phyloP scores from a whole-genome alignment of 2,888 invertebrate species.

The Drosophila algonquin region DNA sequence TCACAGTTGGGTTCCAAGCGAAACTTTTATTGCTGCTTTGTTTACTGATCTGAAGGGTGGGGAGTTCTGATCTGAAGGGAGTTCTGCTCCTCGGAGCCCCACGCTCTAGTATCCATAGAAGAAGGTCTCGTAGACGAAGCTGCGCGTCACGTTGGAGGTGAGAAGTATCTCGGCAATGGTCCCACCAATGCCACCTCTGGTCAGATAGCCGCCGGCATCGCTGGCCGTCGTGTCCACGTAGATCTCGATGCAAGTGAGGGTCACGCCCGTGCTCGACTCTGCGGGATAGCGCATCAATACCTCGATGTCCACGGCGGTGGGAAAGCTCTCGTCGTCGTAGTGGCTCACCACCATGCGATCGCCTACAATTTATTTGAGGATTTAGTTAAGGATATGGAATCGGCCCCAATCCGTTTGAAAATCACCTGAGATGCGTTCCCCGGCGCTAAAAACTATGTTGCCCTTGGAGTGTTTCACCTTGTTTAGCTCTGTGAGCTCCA shows the following conservation, averaged over 20 bases:
- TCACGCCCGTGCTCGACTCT: conserved; percentile 41
- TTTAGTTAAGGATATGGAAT: neutral
- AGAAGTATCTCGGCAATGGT: conserved; percentile 71
- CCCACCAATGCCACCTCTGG: conserved; percentile 73
- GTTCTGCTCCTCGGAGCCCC: conserved; percentile 31
- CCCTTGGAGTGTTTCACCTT: conserved; percentile 80
- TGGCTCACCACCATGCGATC: conserved; percentile 74
- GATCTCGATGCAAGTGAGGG: conserved; percentile 76
- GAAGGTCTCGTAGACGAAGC: conserved; percentile 77
- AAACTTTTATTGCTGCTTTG: conserved; percentile 31
- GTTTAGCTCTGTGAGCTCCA: conserved; percentile 49
- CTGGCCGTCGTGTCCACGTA: conserved; percentile 73
- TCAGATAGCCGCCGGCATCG: conserved; percentile 69
- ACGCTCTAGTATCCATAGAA: conserved; percentile 81
- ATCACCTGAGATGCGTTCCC: conserved; percentile 77
- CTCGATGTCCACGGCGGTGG: conserved; percentile 71
- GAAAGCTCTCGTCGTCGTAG: conserved; percentile 70
- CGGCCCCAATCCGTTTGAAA: too few species aligned
- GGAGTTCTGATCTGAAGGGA: conserved; percentile 25
- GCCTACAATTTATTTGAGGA: conserved; percentile 57
- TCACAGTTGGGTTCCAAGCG: conserved; percentile 71
- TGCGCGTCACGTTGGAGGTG: conserved; percentile 69
- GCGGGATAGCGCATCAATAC: conserved; percentile 74
- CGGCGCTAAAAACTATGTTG: conserved; percentile 76
- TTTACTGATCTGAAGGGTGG: neutral